Base-by-base conservation (phyloP, 1,140 invertebrate genomes). In the Bradysia coprophila region DNA sequence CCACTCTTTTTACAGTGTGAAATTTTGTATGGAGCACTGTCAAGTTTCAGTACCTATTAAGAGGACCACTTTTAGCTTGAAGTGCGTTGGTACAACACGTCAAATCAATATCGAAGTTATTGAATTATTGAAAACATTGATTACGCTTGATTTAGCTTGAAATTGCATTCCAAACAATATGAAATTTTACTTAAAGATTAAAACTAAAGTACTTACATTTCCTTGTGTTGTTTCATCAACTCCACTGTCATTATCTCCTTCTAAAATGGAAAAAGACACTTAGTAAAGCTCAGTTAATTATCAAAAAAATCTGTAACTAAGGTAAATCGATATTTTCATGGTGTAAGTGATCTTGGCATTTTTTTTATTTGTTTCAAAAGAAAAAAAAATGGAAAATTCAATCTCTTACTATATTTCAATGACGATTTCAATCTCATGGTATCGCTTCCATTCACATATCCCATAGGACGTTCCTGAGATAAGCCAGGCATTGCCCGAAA, bases 181-280 rank as follows among this genome's bases (percentile, higher is more conserved):
- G n/a, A n/a, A n/a, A n/a, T n/a, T n/a, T n/a, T n/a, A n/a, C n/a
- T n/a, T n/a, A n/a, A n/a, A n/a, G n/a, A n/a, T n/a, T n/a, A n/a
- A n/a, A n/a, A n/a, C n/a, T n/a, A n/a, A n/a, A n/a, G n/a, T 53
- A 71, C 67, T 73, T 56, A 81, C 78, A 65, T 77, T 75, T 64
- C 75, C 73, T 63, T 81, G 78, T 39, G 74, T 78, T 31, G 75
- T 74, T 58, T 82, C 79, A 55, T 81, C 76, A 13, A 78, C 77
- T 32, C 75, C 78, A 59, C 77, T 82, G 52, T 82, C 79, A 52
- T 81, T 81, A 58, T 81, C 78, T 21, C 76, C 74, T 63, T 81
- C 81, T 84, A 66, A 45, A 70, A 72, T n/a, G 60, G 54, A 57
- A 48, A 53, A 49, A 47, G 48, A 38, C 40, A 52, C 48, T 47